Base-by-base conservation (phyloP, 53 echinoderm and acorn worm species). In the Astropecten irregularis region DNA sequence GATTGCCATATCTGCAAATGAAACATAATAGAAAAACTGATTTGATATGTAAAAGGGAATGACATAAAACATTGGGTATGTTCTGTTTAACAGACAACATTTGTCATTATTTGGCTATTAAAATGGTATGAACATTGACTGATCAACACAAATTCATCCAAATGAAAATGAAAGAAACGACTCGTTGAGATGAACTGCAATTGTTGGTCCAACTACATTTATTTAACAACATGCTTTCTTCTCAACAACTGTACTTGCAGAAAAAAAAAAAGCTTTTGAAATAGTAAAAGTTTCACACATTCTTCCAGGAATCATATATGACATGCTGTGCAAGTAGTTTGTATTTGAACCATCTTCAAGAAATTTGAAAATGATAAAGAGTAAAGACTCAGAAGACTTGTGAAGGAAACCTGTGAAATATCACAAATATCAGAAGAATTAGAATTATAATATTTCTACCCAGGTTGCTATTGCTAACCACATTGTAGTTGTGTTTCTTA, bases 141-240 rank as follows among this genome's bases (percentile, higher is more conserved):
- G n/a, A 8, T 50, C 15, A 14, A 50, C 2, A 50, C 2, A 50
- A 19, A 14, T 51, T 3, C 51, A 51, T 7, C 51, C 18, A 58
- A 58, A 9, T 29, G 19, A 58, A 27, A 0, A 19, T 21, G 59
- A 58, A 58, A 30, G 30, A 58, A 58, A 29, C 30, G 30, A 58
- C 59, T 58, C 30, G 14, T 29, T 14, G 28, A 29, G 9, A 31
- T 19, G 10, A 14, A 58, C 59, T 1, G 8, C 21, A 71, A 25
- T n/a, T 53, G 32, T 74, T 74, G 74, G 56, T 74, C 74, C 74
- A 57, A 74, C 74, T 74, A 74, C 74, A 21, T 74, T 74, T 74
- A 56, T 74, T 74, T 74, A 50, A 56, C 74, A 74, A 74, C 74
- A 74, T 74, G 74, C 74, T 74, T 74, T 56, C 34, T 54, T 71